Evolutionary conservation across 2,113 vertebrate genomes (phyloP), one percentile per base, ranked within the genome.

Genomic region (Trematomus loennbergii): DNA sequence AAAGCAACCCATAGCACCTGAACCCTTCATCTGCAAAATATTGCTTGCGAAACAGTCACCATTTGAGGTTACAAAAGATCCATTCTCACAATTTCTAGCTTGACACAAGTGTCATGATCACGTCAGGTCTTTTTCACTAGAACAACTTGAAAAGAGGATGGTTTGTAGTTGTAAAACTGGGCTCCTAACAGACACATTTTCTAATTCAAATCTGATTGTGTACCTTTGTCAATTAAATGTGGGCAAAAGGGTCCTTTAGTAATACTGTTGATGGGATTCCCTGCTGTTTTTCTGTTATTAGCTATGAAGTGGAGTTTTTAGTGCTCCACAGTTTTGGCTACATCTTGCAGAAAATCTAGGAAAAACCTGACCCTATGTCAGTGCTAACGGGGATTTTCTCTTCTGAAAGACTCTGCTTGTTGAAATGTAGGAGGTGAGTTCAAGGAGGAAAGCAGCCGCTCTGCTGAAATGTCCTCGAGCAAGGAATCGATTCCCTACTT

Each of bases 311-410:
- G 79, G 78, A 60, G 78, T 83, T 64, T 8, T 63, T 12, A 60
- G 63, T 68, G 67, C 61, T 75, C 83, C 72, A 73, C 33, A 25
- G 84, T 60, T 86, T 73, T 55, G 33, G 69, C 29, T 78, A 66
- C 49, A 69, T 69, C 57, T 78, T 65, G 22, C 40, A 63, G 43
- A 22, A 9, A 45, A 48, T 40, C 9, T 1, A 40, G 17, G 1
- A 2, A 66, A 67, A 64, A 29, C 13, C 9, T 18, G 64, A 78
- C 68, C 79, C 25, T 11, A 12, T 10, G 77, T 70, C 45, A 48
- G 54, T 13, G 72, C 81, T 20, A 64, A 36, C 1, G 13, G 75
- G 81, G 64, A 11, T 77, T 49, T 64, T 71, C 79, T 75, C 52
- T 75, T 69, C 58, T 45, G 82, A 53, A 79, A 67, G 16, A 40